Evolutionary conservation across 2,797 vertebrate genomes (phyloP).

Genomic region (Sylvilagus floridanus): DNA sequence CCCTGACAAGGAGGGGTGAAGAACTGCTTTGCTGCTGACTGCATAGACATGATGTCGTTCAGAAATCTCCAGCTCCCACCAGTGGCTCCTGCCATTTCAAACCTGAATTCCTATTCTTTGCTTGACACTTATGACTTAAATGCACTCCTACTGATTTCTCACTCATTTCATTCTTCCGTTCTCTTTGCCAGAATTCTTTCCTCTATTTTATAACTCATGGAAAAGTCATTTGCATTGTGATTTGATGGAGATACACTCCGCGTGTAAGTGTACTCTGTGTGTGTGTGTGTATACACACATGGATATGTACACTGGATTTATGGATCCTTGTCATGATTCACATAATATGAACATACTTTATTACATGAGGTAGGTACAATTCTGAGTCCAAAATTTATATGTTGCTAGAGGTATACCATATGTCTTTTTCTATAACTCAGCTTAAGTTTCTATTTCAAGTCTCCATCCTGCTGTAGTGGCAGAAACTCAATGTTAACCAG

Average conservation of each 20-base stretch:
- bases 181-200: constrained; percentile 12
- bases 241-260: not conserved
- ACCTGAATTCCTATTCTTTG: constrained; percentile 29
- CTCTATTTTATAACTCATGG: not conserved
- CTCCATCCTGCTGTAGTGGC: constrained; percentile 9
- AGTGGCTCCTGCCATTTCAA: constrained; percentile 46
- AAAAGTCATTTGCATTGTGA: constrained; percentile 55
- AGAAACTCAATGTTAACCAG: constrained; percentile 53
- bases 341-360: not conserved
- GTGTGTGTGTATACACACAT: not conserved
- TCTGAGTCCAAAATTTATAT: constrained; percentile 61
- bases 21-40: not conserved
- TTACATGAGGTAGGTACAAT: constrained; percentile 29
- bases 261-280: not conserved
- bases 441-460: constrained; percentile 68
- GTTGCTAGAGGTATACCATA: constrained; percentile 64
- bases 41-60: not conserved
- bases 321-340: not conserved
- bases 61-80: not conserved
- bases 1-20: not conserved
- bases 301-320: not conserved
- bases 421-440: constrained; percentile 65
- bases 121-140: constrained; percentile 71
- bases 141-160: constrained; percentile 67
- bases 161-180: constrained; percentile 53